phyloP scores from a whole-genome alignment of 2,113 vertebrate genomes.

The Tupaia tana region DNA sequence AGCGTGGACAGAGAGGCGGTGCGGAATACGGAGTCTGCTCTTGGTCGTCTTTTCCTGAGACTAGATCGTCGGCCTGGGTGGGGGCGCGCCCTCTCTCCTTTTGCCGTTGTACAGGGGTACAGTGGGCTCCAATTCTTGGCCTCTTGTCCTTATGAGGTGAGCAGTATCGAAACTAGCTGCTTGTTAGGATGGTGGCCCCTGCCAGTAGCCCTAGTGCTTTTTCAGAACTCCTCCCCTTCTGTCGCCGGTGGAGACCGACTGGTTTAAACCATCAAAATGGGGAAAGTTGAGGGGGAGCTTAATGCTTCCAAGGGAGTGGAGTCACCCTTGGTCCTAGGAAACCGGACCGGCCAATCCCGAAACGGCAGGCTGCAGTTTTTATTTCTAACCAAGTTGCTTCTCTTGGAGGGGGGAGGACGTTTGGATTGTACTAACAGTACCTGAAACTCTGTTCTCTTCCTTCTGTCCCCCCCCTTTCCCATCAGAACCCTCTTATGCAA shows the following conservation, averaged over 20 bases:
- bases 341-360: neutral
- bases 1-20: neutral
- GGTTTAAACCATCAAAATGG: neutral
- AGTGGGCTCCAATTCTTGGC: neutral
- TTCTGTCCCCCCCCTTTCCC: neutral
- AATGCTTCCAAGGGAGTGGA: neutral
- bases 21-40: neutral
- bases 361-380: constrained; percentile 52
- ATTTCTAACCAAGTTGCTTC: constrained; percentile 62
- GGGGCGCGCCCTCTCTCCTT: neutral
- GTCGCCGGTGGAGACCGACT: neutral
- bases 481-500: constrained; percentile 71
- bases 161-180: neutral
- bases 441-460: constrained; percentile 29
- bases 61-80: neutral
- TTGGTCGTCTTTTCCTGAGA: neutral
- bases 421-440: constrained; percentile 23
- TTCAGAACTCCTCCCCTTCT: neutral
- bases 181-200: neutral
- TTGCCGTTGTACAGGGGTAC: neutral
- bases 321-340: neutral
- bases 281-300: neutral
- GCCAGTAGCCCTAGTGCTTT: neutral
- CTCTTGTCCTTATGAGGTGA: constrained; percentile 24
- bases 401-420: constrained; percentile 60